Base-by-base conservation (phyloP, 2,797 vertebrate species). In the Eurystomus glaucurus region DNA sequence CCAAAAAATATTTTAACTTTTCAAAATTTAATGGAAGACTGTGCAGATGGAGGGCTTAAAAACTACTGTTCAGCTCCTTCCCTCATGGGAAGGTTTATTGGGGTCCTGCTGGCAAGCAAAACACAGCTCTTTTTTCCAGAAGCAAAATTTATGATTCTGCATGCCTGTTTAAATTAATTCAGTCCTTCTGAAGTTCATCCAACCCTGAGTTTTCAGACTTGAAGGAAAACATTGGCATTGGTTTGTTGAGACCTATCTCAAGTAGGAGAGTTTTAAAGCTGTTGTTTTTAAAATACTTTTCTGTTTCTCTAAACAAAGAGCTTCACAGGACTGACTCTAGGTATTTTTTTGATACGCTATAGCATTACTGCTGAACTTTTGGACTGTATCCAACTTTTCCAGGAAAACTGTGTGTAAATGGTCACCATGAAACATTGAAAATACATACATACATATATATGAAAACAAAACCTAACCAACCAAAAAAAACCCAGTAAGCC, bases 141-240 rank as follows among this genome's bases (percentile, higher is more conserved):
- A 79, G 62, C 11, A 86, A 75, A 83, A 92, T 92, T 91, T 83
- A 95, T 90, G 62, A 52, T 94, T 71, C 80, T 69, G 83, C 68
- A 82, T 84, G 48, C 39, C 48, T 54, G 26, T 76, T 88, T 72
- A 55, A 79, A 76, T 85, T 85, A 39, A 68, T 15, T 79, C 5
- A 0, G n/a, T 51, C 21, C 43, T 94, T 51, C 45, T 96, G 94
- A 87, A 94, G 35, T 94, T 88, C 54, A 72, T 71, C 62, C 84
- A 92, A 8, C 62, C 10, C 2, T 18, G 37, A 35, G 45, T 79
- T 82, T 94, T 82, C 61, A 88, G 89, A 58, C 57, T 58, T 75
- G 66, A 70, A 95, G 90, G 12, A 46, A 62, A 79, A 31, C 45
- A 48, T 28, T 88, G 39, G 33, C 66, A 23, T 70, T 81, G 31